phyloP scores from a whole-genome alignment of 2,888 invertebrate genomes.

The Melangyna quadrimaculata region DNA sequence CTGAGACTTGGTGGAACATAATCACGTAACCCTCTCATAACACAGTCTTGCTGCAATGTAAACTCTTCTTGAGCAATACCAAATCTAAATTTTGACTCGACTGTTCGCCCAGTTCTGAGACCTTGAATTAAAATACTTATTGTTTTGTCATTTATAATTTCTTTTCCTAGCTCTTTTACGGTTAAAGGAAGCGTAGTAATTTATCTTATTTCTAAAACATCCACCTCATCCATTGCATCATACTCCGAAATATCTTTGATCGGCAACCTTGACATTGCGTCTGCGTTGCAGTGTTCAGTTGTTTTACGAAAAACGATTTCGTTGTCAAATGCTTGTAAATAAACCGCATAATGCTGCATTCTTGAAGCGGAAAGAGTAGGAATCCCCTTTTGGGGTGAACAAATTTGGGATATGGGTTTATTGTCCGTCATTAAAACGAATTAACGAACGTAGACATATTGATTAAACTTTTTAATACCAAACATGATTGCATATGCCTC shows the following conservation, averaged over 20 bases:
- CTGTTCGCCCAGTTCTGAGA: slow-evolving; percentile 23
- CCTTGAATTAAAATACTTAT: background rate
- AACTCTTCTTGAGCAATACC: slow-evolving; percentile 35
- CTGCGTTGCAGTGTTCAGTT: slow-evolving; percentile 66
- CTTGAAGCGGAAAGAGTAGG: slow-evolving; percentile 61
- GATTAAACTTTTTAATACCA: too few species aligned
- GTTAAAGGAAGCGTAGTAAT: background rate
- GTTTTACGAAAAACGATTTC: slow-evolving; percentile 61
- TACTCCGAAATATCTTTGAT: background rate
- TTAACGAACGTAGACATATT: too few species aligned
- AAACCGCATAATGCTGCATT: slow-evolving; percentile 72
- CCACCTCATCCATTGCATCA: slow-evolving; percentile 26
- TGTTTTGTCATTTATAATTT: slow-evolving; percentile 10
- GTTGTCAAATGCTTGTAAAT: slow-evolving; percentile 69
- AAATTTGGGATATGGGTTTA: background rate
- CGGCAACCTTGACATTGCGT: slow-evolving; percentile 70
- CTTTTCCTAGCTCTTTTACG: slow-evolving; percentile 26
- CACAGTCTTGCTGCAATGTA: slow-evolving; percentile 62
- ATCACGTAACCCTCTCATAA: slow-evolving; percentile 63
- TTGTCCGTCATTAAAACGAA: background rate
- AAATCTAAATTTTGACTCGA: slow-evolving; percentile 33
- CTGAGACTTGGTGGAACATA: background rate
- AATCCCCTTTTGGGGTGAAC: background rate
- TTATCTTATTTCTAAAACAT: slow-evolving; percentile 43
- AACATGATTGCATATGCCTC: background rate